Evolutionary conservation across 2,113 vertebrate genomes (phyloP), one percentile per base, ranked within the genome.

Genomic region (Ptilonorhynchus violaceus): DNA sequence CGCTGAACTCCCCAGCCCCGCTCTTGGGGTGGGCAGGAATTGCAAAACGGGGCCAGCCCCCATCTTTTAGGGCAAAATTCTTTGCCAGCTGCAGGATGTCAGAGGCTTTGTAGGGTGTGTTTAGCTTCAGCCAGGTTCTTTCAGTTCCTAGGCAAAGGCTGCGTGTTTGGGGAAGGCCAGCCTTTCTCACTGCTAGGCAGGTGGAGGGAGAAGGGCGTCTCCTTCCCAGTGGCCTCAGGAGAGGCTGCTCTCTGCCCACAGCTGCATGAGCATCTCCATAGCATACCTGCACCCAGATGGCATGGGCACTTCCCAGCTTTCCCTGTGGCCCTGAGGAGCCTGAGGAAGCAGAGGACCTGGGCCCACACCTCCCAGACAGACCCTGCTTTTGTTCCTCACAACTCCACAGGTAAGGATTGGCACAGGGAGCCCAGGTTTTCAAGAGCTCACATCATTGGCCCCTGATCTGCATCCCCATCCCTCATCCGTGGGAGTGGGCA

Each of bases 401-500:
- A 7, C 12, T 35, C 10, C 15, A 6, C 10, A 27, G 8, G 46
- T 33, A 52, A 76, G 44, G 50, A 19, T 56, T 93, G 68, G 35
- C 33, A 37, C 4, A 7, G 39, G 23, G 64, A 85, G 30, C 16
- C 20, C 50, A 37, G 27, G 18, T 56, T 85, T 79, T 52, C 4
- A 7, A 52, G 41, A 76, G 33, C 30, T 55, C 8, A 24, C 25
- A 5, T 67, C 24, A 27, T 4, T 5, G 0, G 19, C 4, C 49
- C 14, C 41, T 70, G 39, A 67, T 47, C 47, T 55, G 16, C 39
- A 50, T 58, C n/a, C 53, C 18, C 1, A 8, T 46, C 47, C 41
- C n/a, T 56, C 0, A 0, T 24, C 67, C 20, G 0, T 25, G 24
- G 28, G 22, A 24, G 15, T 44, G 19, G 60, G 39, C 46, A 15